These are phyloP conservation scores for Mirounga angustirostris DNA, from an alignment of 2,113 vertebrate species.

Conservation along the genomic window DNA sequence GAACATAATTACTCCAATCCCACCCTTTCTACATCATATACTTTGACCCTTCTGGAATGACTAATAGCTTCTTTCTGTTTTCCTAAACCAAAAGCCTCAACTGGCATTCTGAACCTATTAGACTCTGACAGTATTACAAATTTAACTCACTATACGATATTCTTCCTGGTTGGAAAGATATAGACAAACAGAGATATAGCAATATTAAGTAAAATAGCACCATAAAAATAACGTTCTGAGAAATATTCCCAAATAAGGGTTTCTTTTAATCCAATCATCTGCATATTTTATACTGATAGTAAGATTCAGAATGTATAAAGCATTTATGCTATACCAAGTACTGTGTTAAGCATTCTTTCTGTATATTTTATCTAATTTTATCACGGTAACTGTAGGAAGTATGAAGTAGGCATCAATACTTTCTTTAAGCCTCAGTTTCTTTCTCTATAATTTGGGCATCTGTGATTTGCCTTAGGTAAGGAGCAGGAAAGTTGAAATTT, in stretches of 20 bases:
- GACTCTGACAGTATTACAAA: constrained; percentile 61
- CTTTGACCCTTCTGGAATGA: constrained; percentile 77
- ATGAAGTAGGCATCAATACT: background rate
- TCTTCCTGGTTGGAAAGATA: constrained; percentile 49
- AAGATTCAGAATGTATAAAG: background rate
- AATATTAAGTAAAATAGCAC: constrained; percentile 36
- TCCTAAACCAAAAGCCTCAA: constrained; percentile 65
- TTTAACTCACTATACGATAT: constrained; percentile 41
- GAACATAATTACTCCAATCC: constrained; percentile 61
- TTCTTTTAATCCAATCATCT: background rate
- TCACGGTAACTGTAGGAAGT: background rate
- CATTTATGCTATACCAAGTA: background rate
- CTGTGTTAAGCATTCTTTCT: background rate
- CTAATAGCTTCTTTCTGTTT: constrained; percentile 81
- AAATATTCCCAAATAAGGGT: constrained; percentile 8
- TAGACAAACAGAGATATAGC: background rate
- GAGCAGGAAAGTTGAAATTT: background rate
- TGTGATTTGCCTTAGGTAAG: constrained; percentile 20
- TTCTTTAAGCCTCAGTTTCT: background rate
- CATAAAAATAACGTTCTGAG: constrained; percentile 29
- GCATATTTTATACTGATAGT: background rate
- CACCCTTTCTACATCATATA: constrained; percentile 69
- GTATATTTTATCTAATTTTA: constrained; percentile 1
- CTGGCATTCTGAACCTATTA: constrained; percentile 80
- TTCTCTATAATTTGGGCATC: background rate